Evolutionary conservation across 2,888 invertebrate species (phyloP).

Genomic region (Drosophila koepferae): DNA sequence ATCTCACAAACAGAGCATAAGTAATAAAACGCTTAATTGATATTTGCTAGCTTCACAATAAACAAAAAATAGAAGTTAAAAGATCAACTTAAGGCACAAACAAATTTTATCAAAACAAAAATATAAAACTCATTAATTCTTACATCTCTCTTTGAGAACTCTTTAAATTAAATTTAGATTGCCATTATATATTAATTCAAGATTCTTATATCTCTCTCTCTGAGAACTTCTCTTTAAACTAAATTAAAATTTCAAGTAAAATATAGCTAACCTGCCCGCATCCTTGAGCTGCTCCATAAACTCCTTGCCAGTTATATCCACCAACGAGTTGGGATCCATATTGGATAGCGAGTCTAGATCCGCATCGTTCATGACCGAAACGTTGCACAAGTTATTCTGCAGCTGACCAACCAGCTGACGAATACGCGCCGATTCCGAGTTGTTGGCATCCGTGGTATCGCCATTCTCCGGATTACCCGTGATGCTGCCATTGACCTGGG

Average conservation of each 20-base stretch:
- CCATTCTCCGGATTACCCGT: conserved; percentile 53
- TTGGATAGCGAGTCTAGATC: conserved; percentile 94
- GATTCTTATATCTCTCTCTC: no score
- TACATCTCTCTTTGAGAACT: no score
- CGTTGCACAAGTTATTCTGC: conserved; percentile 93
- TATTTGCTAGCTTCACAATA: no score
- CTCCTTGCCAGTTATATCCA: conserved; percentile 91
- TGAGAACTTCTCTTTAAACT: no score
- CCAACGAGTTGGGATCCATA: conserved; percentile 95
- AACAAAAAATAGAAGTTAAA: no score
- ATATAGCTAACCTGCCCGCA: conserved; percentile 89
- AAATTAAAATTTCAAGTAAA: background rate
- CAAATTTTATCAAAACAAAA: no score
- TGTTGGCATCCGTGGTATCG: conserved; percentile 83
- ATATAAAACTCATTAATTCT: no score
- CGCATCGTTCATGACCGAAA: conserved; percentile 92
- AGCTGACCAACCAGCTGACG: conserved; percentile 91
- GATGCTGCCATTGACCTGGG: conserved; percentile 80
- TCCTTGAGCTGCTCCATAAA: conserved; percentile 89
- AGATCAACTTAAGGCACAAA: no score
- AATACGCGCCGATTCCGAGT: conserved; percentile 86
- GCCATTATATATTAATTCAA: no score
- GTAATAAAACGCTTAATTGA: no score
- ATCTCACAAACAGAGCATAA: no score
- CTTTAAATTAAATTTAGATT: no score